Conservation (phyloP, 2,113 vertebrate species). For the Sphaerodactylus townsendi region DNA sequence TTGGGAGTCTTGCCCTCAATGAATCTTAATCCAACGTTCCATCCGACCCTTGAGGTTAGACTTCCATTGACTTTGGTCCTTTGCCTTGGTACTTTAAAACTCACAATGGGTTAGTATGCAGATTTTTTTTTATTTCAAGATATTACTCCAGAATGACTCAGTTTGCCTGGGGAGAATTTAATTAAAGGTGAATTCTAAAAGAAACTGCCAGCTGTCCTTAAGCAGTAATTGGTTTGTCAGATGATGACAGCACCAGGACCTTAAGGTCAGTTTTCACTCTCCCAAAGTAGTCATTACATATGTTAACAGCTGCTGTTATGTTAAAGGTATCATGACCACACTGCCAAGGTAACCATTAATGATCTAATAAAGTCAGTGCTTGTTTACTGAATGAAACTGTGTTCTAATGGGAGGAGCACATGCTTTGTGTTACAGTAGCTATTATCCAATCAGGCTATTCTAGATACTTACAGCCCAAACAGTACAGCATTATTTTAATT, state of each 20-base stretch:
- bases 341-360: slow-evolving; percentile 9
- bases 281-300: background rate
- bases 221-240: slow-evolving; percentile 12
- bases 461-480: background rate
- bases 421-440: background rate
- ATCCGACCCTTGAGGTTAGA: background rate
- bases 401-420: slow-evolving; percentile 19
- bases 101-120: background rate
- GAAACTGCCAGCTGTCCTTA: background rate
- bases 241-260: slow-evolving; percentile 1
- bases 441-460: background rate
- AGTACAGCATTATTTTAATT: background rate
- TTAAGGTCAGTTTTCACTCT: background rate
- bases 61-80: background rate
- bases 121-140: background rate
- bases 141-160: slow-evolving; percentile 14
- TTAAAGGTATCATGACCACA: background rate
- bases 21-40: background rate
- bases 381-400: slow-evolving; percentile 25
- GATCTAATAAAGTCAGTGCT: background rate
- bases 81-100: background rate
- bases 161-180: slow-evolving; percentile 3
- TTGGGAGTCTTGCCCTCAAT: background rate
- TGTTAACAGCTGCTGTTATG: slow-evolving; percentile 11
- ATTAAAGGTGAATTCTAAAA: slow-evolving; percentile 11